Percentiles rank a stretch among this genome's conserved stretches.
phyloP scores from a whole-genome alignment of 2,113 vertebrate species.

The Daubentonia madagascariensis region DNA sequence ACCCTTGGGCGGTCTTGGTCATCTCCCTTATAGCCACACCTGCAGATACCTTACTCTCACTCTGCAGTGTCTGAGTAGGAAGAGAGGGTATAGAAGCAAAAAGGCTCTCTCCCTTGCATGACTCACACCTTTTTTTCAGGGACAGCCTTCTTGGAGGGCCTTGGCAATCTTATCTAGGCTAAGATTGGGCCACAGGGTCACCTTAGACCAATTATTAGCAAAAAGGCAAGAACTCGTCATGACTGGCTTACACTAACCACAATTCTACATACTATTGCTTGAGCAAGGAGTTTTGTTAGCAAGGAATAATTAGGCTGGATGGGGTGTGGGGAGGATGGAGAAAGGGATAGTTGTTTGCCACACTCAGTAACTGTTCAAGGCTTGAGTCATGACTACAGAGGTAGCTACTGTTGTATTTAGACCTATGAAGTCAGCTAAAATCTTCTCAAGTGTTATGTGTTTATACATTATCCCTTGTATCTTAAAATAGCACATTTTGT shows the following conservation, averaged over 20 bases:
- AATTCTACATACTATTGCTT: neutral
- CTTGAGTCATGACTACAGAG: neutral
- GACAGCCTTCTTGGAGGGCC: neutral
- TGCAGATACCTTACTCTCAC: neutral
- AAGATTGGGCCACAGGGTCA: neutral
- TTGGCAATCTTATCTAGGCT: neutral
- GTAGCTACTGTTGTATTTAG: neutral
- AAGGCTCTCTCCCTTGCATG: rapidly evolving
- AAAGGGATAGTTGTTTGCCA: neutral
- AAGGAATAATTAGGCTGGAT: neutral
- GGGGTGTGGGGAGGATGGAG: neutral
- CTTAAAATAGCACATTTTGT: slow-evolving; percentile 38
- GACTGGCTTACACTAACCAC: neutral
- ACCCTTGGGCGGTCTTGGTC: neutral
- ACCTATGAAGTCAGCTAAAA: neutral
- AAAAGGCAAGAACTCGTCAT: neutral
- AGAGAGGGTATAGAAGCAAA: neutral
- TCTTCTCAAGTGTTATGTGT: neutral
- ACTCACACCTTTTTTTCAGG: neutral
- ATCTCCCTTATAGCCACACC: too few species aligned
- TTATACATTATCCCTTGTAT: neutral
- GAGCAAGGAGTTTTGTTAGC: neutral
- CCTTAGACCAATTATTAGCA: neutral
- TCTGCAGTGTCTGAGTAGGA: neutral
- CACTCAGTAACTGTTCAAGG: neutral